A percentile compares a stretch with the other conserved stretches of the same genome.
phyloP scores from a whole-genome alignment of 2,888 invertebrate genomes.

The Drosophila suboccidentalis region DNA sequence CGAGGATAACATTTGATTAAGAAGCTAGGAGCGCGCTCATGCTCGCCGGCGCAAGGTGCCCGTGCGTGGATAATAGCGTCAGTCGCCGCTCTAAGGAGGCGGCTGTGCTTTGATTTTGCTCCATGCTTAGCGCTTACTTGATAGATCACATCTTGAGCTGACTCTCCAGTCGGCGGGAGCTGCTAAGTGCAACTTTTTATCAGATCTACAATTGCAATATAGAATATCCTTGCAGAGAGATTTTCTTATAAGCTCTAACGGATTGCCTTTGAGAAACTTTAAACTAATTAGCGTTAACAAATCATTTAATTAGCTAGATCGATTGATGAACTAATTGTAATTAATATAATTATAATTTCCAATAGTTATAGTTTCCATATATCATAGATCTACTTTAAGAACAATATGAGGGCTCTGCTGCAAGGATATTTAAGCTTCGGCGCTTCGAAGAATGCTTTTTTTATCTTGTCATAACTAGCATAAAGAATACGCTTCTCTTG shows the following conservation, averaged over 20 bases:
- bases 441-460: slow-evolving; percentile 28
- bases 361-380: slow-evolving; percentile 14
- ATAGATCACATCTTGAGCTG: background rate
- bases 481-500: slow-evolving; percentile 64
- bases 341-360: background rate
- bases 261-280: slow-evolving; percentile 8
- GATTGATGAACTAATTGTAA: slow-evolving; percentile 3
- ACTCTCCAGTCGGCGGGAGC: background rate
- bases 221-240: slow-evolving; percentile 23
- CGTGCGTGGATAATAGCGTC: slow-evolving; percentile 79
- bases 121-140: slow-evolving; percentile 44
- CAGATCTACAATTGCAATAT: slow-evolving; percentile 27
- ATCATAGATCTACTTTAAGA: background rate
- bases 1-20: slow-evolving; percentile 88
- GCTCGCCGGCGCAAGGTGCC: slow-evolving; percentile 78
- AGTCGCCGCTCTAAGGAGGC: slow-evolving; percentile 50
- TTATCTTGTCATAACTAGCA: slow-evolving; percentile 28
- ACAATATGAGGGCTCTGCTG: background rate
- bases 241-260: background rate
- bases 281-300: slow-evolving; percentile 14
- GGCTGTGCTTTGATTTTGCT: slow-evolving; percentile 69
- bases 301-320: slow-evolving; percentile 12
- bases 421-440: slow-evolving; percentile 35
- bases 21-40: slow-evolving; percentile 81
- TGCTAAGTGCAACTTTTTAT: slow-evolving; percentile 19